A percentile compares a stretch with the other conserved stretches of the same genome.
Conservation (phyloP, 2,797 vertebrate genomes). For the Helicolenus hilgendorfi region DNA sequence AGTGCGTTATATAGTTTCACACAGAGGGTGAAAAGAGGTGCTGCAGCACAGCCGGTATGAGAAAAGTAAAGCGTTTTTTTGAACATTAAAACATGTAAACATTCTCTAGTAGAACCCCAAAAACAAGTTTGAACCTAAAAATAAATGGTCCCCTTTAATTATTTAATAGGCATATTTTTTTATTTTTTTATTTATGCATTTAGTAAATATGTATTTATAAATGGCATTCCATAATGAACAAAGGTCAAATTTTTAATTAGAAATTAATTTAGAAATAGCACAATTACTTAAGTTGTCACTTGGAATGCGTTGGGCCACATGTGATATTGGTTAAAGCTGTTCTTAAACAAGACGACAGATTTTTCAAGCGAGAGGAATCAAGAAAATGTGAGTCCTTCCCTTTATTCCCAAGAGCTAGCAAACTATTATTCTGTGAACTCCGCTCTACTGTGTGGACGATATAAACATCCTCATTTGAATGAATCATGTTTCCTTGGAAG, state of each 20-base stretch:
- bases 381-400: background rate
- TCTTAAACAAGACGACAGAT: background rate
- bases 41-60: no score
- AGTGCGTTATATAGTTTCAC: no score
- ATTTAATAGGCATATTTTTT: no score
- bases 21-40: no score
- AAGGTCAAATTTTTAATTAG: background rate
- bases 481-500: slow-evolving; percentile 1
- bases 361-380: no score
- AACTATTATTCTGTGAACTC: background rate
- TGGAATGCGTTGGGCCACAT: background rate
- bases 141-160: no score
- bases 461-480: slow-evolving; percentile 16
- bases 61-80: no score
- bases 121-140: no score
- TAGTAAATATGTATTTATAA: no score
- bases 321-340: background rate
- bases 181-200: no score
- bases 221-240: background rate
- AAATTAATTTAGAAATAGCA: background rate
- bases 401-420: background rate
- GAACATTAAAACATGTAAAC: fast-evolving
- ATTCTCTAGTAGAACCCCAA: no score
- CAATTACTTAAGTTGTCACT: background rate
- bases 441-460: background rate